Evolutionary conservation across 2,888 invertebrate species (phyloP), one percentile per base, ranked within the genome.

Genomic region (Phengaris alcon): DNA sequence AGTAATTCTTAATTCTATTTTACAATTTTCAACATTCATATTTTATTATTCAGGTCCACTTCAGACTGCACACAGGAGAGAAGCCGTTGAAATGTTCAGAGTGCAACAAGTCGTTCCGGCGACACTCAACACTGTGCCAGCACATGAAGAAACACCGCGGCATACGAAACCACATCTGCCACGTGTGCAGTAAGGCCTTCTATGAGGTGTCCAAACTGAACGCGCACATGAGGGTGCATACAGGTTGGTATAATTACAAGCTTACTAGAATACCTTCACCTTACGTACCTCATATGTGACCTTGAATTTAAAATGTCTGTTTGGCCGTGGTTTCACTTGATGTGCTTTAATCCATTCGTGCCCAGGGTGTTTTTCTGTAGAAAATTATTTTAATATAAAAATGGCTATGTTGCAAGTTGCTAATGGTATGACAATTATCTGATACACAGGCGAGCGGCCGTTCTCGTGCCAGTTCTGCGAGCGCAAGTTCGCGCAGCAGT

Each of bases 61-160:
- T 94, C 83, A 87, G 94, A 0, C 84, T 94, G 75, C 94, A 94
- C 82, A 94, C 94, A 0, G 94, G 94, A 15, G 94, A 94, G 81
- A 94, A 94, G 81, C 94, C 94, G 0, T 84, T 94, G 0, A 93
- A 91, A 76, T 94, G 94, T 78, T 82, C 86, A 0, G 94, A 94
- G 78, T 94, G 94, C 82, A 89, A 90, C 83, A 93, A 93, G 81
- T 90, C 92, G 5, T 94, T 94, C 88, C 86, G 94, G 0, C 87
- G 94, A 0, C 94, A 94, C 84, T 94, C 94, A 13, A 94, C 94
- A 2, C 85, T 94, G 13, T 94, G 94, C 82, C 93, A 93, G 79
- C 94, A 94, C 82, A 92, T 93, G 91, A 94, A 94, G 86, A 94
- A 94, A 78, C 93, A 94, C 82, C 88, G 89, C 78, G 94, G 94